Base-by-base conservation (phyloP, 1,140 invertebrate genomes). In the Camponotus floridanus region DNA sequence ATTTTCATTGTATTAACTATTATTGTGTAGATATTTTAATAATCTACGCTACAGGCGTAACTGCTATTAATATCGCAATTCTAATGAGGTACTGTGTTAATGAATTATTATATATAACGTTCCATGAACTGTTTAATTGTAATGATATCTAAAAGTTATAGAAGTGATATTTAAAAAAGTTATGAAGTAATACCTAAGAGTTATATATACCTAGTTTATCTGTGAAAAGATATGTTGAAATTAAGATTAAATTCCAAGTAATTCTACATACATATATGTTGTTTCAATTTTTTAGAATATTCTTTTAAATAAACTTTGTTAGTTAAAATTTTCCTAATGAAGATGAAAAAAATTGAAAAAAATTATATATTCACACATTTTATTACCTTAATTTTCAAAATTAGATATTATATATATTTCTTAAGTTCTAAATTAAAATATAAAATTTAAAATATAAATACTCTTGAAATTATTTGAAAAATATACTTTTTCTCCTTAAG, bases 1-100 rank as follows among this genome's bases (percentile, higher is more conserved):
- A 80, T 80, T 80, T 33, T 48, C 59, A n/a, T 11, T 45, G 39
- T 39, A 31, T 42, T 55, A 62, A 67, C 11, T 79, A 68, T 67
- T 51, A 26, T 57, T n/a, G 3, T n/a, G 21, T 68, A 26, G 45
- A 13, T 39, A 21, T 68, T 79, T 39, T 79, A 31, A 78, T 78
- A 51, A 70, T 80, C 33, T 18, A 33, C 6, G 62, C 45, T n/a
- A 8, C 7, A 79, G 9, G 33, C 78, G 8, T 8, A 70, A 36
- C 42, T 15, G 36, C 48, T 42, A 42, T 80, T 80, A 70, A 80
- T 57, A 42, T 42, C 36, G 21, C 11, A 26, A 61, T 9, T 9
- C 26, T 36, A 51, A 70, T 42, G 21, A 55, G 13, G 7, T 42
- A 57, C 5, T 6, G 31, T 15, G 15, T 57, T 42, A 59, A 80